These are phyloP conservation scores for Epinephelus fuscoguttatus DNA, from an alignment of 2,113 vertebrate species.

Conservation along the genomic window DNA sequence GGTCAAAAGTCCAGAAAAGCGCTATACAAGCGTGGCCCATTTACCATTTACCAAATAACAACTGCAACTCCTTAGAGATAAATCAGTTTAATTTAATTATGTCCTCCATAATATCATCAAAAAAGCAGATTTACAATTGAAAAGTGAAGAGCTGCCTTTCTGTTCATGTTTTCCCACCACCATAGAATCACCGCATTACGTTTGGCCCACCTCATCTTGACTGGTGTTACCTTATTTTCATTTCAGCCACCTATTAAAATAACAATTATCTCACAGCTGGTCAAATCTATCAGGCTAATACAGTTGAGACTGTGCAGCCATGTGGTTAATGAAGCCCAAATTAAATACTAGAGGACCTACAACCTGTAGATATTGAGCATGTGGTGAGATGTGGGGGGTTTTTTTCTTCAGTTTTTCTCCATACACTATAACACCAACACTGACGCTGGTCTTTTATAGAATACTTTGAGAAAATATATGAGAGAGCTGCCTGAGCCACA, in stretches of 20 bases:
- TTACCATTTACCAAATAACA: too few species aligned
- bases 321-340: conserved; percentile 25
- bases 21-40: too few species aligned
- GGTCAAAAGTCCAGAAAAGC: too few species aligned
- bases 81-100: too few species aligned
- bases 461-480: not conserved
- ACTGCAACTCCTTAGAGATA: too few species aligned
- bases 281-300: not conserved
- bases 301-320: not conserved
- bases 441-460: not conserved
- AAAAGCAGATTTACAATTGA: not conserved
- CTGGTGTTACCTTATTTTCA: not conserved
- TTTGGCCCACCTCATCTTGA: not conserved
- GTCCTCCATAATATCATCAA: not conserved
- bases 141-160: not conserved
- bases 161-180: not conserved
- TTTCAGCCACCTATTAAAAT: not conserved
- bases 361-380: not conserved
- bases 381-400: not conserved
- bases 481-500: not conserved
- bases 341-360: not conserved
- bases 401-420: not conserved
- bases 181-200: not conserved
- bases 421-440: not conserved
- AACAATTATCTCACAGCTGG: conserved; percentile 4